These are phyloP conservation scores for Etheostoma spectabile DNA, from an alignment of 2,113 vertebrate species.

Conservation along the genomic window DNA sequence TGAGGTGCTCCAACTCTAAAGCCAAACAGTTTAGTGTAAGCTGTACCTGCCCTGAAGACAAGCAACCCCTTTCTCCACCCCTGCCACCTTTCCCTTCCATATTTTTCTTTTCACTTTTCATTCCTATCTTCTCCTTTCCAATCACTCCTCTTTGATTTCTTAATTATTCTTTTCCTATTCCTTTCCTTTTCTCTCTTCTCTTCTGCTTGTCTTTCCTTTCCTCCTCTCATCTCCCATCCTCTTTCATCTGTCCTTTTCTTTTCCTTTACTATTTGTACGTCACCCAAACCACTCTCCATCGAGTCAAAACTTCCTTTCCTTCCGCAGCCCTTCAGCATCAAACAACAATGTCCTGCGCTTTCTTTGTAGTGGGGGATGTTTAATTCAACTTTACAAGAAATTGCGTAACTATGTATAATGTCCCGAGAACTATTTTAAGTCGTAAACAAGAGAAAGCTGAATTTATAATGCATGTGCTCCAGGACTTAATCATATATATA, in stretches of 20 bases:
- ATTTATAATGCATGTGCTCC: slow-evolving; percentile 77
- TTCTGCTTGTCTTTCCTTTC: background rate
- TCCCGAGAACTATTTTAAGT: slow-evolving; percentile 69
- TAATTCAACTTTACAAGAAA: slow-evolving; percentile 59
- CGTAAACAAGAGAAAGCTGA: slow-evolving; percentile 76
- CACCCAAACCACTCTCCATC: slow-evolving; percentile 2
- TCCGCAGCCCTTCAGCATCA: slow-evolving; percentile 45
- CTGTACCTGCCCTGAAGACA: slow-evolving; percentile 78
- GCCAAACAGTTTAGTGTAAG: slow-evolving; percentile 80
- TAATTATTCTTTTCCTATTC: background rate
- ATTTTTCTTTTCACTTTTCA: background rate
- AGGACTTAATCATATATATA: slow-evolving; percentile 70
- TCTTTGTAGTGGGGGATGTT: slow-evolving; percentile 59
- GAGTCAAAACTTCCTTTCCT: slow-evolving; percentile 9
- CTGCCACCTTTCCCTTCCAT: slow-evolving; percentile 32
- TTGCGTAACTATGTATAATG: slow-evolving; percentile 46
- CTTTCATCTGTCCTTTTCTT: background rate
- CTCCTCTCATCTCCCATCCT: background rate
- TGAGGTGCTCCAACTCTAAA: slow-evolving; percentile 80
- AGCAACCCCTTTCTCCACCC: slow-evolving; percentile 60
- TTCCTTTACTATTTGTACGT: slow-evolving; percentile 25
- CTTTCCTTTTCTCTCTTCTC: slow-evolving; percentile 10
- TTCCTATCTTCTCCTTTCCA: background rate
- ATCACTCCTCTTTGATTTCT: background rate
- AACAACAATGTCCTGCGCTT: slow-evolving; percentile 51